These are phyloP conservation scores for Verasper variegatus DNA, from an alignment of 2,113 vertebrate genomes.

Conservation along the genomic window DNA sequence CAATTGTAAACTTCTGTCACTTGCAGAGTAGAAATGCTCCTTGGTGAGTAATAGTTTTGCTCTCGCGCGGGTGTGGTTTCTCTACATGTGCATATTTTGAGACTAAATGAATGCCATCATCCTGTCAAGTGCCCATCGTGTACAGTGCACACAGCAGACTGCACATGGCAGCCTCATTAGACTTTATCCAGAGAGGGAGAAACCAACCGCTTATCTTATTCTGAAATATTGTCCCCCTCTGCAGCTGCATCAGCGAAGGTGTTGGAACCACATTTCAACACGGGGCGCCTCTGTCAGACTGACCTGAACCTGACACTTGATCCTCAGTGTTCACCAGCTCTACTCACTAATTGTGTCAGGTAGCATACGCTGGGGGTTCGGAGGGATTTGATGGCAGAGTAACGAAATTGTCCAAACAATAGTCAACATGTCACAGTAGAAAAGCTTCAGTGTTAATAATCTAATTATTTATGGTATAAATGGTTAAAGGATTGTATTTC, in stretches of 20 bases:
- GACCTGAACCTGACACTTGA: neutral
- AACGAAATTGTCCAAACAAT: neutral
- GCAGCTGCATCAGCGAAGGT: constrained; percentile 2
- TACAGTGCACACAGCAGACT: constrained; percentile 1
- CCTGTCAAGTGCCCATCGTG: neutral
- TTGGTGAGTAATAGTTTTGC: too few species aligned
- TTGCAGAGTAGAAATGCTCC: too few species aligned
- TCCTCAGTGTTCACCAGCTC: neutral
- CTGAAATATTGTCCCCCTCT: neutral
- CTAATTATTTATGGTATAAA: too few species aligned
- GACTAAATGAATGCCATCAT: neutral
- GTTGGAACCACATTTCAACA: neutral
- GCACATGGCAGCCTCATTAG: constrained; percentile 15
- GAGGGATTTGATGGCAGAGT: neutral
- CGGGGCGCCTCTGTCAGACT: neutral
- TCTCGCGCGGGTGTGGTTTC: too few species aligned
- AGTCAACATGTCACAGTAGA: neutral
- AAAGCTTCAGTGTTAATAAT: neutral
- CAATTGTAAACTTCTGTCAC: too few species aligned
- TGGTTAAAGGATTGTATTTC: too few species aligned
- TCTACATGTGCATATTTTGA: too few species aligned
- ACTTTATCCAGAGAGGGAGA: constrained; percentile 1
- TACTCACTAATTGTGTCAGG: neutral
- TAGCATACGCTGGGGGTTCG: neutral
- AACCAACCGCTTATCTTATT: constrained; percentile 1